Conservation (phyloP, 2,888 invertebrate species). For the Itoplectis maculator region DNA sequence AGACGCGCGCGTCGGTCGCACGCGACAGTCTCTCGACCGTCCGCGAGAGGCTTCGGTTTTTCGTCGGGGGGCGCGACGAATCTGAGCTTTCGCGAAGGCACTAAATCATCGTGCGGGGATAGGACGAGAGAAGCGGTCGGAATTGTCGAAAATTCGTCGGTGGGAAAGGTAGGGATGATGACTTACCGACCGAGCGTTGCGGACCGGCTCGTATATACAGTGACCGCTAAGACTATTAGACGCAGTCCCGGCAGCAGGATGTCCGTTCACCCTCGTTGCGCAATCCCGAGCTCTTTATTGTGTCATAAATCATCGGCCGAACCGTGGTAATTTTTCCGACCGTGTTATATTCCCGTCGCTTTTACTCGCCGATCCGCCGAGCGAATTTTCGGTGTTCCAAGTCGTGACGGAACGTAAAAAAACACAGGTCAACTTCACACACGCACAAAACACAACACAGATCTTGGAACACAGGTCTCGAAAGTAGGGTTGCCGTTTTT, state of each 20-base stretch:
- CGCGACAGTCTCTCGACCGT: conserved; percentile 4
- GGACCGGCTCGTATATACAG: neutral
- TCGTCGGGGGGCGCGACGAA: conserved; percentile 21
- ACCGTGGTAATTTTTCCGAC: conserved; percentile 39
- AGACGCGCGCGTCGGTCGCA: conserved; percentile 1
- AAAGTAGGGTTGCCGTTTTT: too few relatives aligned
- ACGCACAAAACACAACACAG: too few relatives aligned
- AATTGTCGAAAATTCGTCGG: conserved; percentile 28
- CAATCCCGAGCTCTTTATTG: conserved; percentile 60
- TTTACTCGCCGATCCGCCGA: neutral
- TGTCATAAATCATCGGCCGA: conserved; percentile 59
- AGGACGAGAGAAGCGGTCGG: conserved; percentile 5
- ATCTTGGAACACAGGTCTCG: too few relatives aligned
- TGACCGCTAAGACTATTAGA: conserved; percentile 18
- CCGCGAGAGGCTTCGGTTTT: neutral
- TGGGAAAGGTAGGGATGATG: too few relatives aligned
- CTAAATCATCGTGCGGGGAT: conserved; percentile 29
- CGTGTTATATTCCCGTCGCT: conserved; percentile 50
- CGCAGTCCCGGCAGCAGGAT: conserved; percentile 20
- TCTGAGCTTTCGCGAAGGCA: conserved; percentile 33
- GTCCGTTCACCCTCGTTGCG: conserved; percentile 40
- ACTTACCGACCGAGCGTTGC: conserved; percentile 3
- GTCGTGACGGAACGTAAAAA: neutral
- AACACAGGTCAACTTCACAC: neutral
- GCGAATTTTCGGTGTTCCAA: conserved; percentile 1